These are phyloP conservation scores for Rhinophrynus dorsalis DNA, from an alignment of 2,797 vertebrate genomes.

Conservation along the genomic window DNA sequence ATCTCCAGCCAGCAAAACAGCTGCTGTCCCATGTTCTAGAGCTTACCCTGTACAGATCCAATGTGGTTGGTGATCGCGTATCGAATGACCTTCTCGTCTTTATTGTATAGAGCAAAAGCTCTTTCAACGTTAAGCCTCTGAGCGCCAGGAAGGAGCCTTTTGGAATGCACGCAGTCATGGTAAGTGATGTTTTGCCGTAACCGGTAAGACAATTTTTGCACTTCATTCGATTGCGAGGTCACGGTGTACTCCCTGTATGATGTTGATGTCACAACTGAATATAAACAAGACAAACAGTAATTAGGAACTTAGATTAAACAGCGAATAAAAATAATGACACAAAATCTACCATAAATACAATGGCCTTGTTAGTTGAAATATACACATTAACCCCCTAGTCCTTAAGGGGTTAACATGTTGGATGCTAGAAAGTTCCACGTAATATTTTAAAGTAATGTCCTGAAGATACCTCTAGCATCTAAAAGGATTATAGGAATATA, in stretches of 20 bases:
- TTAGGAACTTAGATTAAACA: neutral
- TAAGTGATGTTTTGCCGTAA: constrained; percentile 87
- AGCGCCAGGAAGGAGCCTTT: constrained; percentile 46
- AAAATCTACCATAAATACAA: too few relatives aligned
- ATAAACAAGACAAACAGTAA: accelerated
- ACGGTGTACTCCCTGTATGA: constrained; percentile 78
- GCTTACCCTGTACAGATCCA: constrained; percentile 75
- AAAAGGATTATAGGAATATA: too few relatives aligned
- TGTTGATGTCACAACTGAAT: constrained; percentile 77
- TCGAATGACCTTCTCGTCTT: constrained; percentile 83
- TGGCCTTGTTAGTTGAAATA: too few relatives aligned
- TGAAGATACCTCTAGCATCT: too few relatives aligned
- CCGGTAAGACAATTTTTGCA: constrained; percentile 79
- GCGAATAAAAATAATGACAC: too few relatives aligned
- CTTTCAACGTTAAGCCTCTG: constrained; percentile 80
- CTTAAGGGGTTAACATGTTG: too few relatives aligned
- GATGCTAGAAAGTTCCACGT: too few relatives aligned
- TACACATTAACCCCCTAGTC: too few relatives aligned
- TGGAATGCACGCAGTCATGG: constrained; percentile 71
- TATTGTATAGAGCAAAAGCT: constrained; percentile 82
- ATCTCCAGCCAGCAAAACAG: neutral
- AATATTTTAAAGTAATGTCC: too few relatives aligned
- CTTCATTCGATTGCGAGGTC: constrained; percentile 61
- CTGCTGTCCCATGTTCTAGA: neutral
- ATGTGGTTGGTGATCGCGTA: constrained; percentile 88